Evolutionary conservation across 2,797 vertebrate genomes (phyloP), one percentile per base, ranked within the genome.

Genomic region (Pangasius krempfi): DNA sequence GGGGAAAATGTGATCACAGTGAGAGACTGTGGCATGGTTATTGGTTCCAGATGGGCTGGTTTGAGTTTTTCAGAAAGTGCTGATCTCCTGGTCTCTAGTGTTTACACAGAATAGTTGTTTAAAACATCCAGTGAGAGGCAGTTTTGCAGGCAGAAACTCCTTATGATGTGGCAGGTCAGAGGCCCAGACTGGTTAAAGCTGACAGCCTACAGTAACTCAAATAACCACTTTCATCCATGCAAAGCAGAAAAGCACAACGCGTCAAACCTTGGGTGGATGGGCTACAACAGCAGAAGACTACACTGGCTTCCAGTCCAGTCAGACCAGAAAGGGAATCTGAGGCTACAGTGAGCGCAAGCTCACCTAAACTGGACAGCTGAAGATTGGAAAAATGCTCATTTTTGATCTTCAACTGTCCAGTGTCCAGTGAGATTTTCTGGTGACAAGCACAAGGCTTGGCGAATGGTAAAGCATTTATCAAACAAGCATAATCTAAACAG

Each of bases 141-240:
- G 58, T 1, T 25, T 22, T 60, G 58, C 18, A 5, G 18, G 56
- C 20, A 18, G 56, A 58, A 22, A 58, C 56, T 22, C 58, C 85
- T 76, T 89, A 87, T n/a, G 27, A 64, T 64, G 62, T 64, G 44
- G 13, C 27, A 27, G 44, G 44, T 47, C 44, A 64, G 60, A 66
- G 64, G 12, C 27, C n/a, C 64, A n/a, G n/a, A 70, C 66, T 33
- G 66, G 66, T 70, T 37, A 70, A 70, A 70, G 14, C 30, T 70
- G 66, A 6, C 5, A 18, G 66, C 30, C 66, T 6, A 37, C 5
- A 37, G 14, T 33, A 47, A 47, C 12, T 75, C 9, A 50, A 75
- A 14, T 27, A 13, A 75, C 40, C 30, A 14, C 14, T 70, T 18
- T 37, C 13, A 75, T 14, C 40, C 44, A 4, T 4, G 10, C 22